Evolutionary conservation across 2,113 vertebrate species (phyloP).

Genomic region (Heterochromis multidens): DNA sequence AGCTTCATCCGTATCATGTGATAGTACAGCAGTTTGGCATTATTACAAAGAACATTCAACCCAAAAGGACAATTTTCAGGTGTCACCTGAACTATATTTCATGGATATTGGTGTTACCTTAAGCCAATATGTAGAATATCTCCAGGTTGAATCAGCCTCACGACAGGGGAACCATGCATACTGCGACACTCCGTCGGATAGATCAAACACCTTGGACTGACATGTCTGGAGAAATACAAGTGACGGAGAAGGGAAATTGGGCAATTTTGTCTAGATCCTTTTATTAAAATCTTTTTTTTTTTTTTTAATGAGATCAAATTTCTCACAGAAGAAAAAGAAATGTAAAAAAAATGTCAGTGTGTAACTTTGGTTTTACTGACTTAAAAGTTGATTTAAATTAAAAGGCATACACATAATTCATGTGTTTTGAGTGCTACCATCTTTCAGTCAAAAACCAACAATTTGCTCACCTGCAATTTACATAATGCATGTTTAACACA

Average conservation of each 20-base stretch:
- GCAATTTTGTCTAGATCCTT: neutral
- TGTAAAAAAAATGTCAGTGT: neutral
- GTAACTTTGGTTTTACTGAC: too few relatives aligned
- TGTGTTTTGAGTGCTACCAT: too few relatives aligned
- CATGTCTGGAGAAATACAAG: conserved; percentile 77
- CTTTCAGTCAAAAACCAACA: too few relatives aligned
- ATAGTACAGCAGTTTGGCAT: neutral
- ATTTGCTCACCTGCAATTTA: too few relatives aligned
- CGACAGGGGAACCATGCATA: conserved; percentile 96
- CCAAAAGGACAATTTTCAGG: neutral
- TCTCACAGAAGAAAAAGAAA: neutral
- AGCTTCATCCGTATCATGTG: neutral
- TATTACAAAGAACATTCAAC: neutral
- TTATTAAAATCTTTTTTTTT: neutral
- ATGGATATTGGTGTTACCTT: conserved; percentile 77
- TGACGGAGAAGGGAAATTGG: neutral
- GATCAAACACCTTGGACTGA: conserved; percentile 91
- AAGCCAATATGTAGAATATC: conserved; percentile 84
- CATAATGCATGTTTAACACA: too few relatives aligned
- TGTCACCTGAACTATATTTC: neutral
- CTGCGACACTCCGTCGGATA: conserved; percentile 88
- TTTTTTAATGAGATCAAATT: neutral
- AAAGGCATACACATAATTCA: neutral
- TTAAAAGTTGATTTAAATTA: neutral
- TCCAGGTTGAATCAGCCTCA: conserved; percentile 75